Conservation (phyloP, 2,113 vertebrate genomes). For the Phylloscopus trochiloides region DNA sequence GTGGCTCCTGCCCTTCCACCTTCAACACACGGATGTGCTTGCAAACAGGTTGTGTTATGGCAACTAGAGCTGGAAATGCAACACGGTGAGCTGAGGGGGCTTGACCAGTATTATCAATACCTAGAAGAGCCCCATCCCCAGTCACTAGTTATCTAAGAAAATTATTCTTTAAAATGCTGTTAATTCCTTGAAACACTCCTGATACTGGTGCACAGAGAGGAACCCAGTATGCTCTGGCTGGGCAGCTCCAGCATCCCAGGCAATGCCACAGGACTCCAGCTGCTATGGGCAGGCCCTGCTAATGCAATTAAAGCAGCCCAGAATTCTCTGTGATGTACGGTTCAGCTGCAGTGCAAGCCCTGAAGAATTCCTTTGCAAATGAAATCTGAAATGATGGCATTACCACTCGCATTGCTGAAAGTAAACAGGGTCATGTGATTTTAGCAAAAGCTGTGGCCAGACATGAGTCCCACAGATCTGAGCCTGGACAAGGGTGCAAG, state of each 20-base stretch:
- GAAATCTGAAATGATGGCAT: not conserved
- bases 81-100: not conserved
- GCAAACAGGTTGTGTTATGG: not conserved
- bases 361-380: not conserved
- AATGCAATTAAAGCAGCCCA: not conserved
- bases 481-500: not conserved
- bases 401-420: not conserved
- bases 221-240: not conserved
- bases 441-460: not conserved
- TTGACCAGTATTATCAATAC: not conserved
- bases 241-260: not conserved
- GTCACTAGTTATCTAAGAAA: not conserved
- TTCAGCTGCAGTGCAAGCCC: conserved; percentile 11
- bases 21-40: not conserved
- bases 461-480: accelerated
- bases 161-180: not conserved
- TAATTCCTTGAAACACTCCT: not conserved
- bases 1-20: not conserved
- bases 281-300: not conserved
- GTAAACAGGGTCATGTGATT: not conserved
- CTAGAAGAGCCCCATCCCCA: not conserved
- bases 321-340: not conserved
- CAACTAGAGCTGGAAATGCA: not conserved
- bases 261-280: not conserved
- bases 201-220: not conserved